Evolutionary conservation across 2,888 invertebrate species (phyloP).

Genomic region (Meteorus colon): DNA sequence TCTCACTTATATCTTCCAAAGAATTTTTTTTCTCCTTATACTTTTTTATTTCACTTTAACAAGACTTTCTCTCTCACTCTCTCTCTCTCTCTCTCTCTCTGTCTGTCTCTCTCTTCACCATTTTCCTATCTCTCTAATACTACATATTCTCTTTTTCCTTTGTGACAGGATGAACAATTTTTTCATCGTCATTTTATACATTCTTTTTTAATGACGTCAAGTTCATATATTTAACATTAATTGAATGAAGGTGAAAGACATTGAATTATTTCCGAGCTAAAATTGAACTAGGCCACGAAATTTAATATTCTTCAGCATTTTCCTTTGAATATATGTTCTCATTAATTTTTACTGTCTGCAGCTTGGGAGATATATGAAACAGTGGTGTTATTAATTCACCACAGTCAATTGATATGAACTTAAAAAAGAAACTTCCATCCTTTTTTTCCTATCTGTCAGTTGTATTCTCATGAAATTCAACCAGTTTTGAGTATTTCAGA

Average conservation of each 20-base stretch:
- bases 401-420: too few species aligned
- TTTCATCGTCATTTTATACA: background rate
- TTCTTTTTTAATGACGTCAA: background rate
- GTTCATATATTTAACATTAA: background rate
- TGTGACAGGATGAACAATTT: background rate
- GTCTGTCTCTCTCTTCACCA: background rate
- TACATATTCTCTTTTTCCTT: background rate
- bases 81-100: background rate
- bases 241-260: background rate
- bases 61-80: background rate
- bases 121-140: background rate
- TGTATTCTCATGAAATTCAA: too few species aligned
- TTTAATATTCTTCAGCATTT: too few species aligned
- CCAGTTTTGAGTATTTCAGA: too few species aligned
- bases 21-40: slow-evolving; percentile 18
- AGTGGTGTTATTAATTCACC: too few species aligned
- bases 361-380: too few species aligned
- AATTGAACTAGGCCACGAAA: background rate
- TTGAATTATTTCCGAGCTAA: background rate
- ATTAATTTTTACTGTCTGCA: too few species aligned
- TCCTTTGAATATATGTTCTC: too few species aligned
- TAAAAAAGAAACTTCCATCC: too few species aligned
- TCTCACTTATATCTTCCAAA: slow-evolving; percentile 9
- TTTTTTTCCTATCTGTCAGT: too few species aligned
- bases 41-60: slow-evolving; percentile 15